Evolutionary conservation across 2,797 vertebrate genomes (phyloP).

Genomic region (Hydrolagus colliei): DNA sequence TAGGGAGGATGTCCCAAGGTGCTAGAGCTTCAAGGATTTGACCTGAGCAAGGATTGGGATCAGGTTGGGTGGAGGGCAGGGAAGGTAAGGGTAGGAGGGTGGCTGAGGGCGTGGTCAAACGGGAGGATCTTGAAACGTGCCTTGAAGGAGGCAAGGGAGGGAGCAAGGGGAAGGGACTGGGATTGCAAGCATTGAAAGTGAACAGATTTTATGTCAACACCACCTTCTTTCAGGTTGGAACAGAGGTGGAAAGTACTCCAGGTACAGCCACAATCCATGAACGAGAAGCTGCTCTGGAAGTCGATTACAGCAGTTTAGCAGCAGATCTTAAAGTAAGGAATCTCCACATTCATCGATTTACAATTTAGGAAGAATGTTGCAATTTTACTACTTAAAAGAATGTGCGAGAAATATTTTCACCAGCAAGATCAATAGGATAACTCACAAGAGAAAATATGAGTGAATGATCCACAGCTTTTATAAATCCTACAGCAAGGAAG

Average conservation of each 20-base stretch:
- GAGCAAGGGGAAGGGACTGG: no score
- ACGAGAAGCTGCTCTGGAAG: constrained; percentile 64
- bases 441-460: neutral
- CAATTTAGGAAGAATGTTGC: neutral
- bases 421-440: neutral
- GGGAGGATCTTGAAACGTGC: no score
- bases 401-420: neutral
- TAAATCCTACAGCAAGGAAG: no score
- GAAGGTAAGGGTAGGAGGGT: no score
- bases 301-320: constrained; percentile 72
- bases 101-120: no score
- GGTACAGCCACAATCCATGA: constrained; percentile 61
- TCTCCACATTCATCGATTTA: neutral
- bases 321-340: constrained; percentile 59
- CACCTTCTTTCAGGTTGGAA: constrained; percentile 57
- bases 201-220: neutral
- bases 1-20: no score
- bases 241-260: constrained; percentile 53
- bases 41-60: no score
- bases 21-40: no score
- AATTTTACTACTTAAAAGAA: neutral
- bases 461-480: neutral
- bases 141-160: no score
- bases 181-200: neutral
- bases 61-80: no score